Evolutionary conservation across 2,888 invertebrate species (phyloP).

Genomic region (Amiota mariae): DNA sequence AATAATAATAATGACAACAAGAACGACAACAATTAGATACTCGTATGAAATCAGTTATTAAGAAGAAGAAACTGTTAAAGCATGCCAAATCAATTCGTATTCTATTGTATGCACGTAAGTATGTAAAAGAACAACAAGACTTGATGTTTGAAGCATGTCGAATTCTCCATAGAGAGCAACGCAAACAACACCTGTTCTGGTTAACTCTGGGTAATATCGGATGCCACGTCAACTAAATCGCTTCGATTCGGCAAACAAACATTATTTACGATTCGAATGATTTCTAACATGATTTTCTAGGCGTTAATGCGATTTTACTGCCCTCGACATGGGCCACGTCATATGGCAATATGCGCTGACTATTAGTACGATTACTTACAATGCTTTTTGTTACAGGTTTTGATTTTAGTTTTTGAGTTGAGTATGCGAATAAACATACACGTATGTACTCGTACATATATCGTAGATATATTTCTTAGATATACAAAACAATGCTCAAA

Average conservation of each 20-base stretch:
- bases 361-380: too few relatives aligned
- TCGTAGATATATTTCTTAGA: not conserved
- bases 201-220: not conserved
- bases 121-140: not conserved
- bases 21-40: too few relatives aligned
- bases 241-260: slow-evolving; percentile 1
- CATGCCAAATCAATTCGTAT: slow-evolving; percentile 13
- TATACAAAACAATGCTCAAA: slow-evolving; percentile 18
- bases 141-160: slow-evolving; percentile 7
- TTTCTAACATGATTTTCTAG: slow-evolving; percentile 24
- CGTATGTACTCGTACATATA: too few relatives aligned
- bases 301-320: slow-evolving; percentile 15
- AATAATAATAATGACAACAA: not conserved
- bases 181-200: slow-evolving; percentile 15
- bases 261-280: slow-evolving; percentile 22
- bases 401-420: too few relatives aligned
- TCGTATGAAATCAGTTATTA: too few relatives aligned
- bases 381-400: too few relatives aligned
- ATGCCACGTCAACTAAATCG: slow-evolving; percentile 14
- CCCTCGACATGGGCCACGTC: slow-evolving; percentile 16
- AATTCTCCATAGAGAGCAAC: not conserved
- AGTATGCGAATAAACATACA: not conserved
- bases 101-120: too few relatives aligned
- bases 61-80: too few relatives aligned
- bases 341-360: not conserved